Percentiles rank a stretch among this genome's conserved stretches.
Conservation (phyloP, 1,140 invertebrate species). For the Drosophila novamexicana region DNA sequence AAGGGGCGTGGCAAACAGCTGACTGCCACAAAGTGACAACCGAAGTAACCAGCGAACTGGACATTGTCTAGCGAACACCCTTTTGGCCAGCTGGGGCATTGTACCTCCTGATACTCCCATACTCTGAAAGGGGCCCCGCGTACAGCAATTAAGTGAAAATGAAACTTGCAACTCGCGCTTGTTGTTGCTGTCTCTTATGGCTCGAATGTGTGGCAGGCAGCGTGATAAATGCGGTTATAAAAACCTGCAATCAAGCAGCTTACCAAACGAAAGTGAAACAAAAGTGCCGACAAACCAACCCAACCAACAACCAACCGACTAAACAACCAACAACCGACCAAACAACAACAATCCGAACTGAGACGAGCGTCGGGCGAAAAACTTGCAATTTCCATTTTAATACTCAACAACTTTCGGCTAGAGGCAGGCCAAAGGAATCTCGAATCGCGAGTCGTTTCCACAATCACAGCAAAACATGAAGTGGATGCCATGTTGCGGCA, state of each 20-base stretch:
- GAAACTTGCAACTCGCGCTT: conserved; percentile 51
- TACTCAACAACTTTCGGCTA: conserved; percentile 82
- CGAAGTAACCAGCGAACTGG: background rate
- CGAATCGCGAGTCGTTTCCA: conserved; percentile 23
- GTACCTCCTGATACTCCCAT: background rate
- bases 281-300: conserved; percentile 61
- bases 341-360: conserved; percentile 15
- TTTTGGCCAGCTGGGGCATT: conserved; percentile 2
- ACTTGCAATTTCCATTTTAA: conserved; percentile 83
- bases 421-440: conserved; percentile 61
- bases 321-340: conserved; percentile 9
- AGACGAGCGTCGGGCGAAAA: conserved; percentile 59
- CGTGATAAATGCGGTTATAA: conserved; percentile 77
- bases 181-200: conserved; percentile 35
- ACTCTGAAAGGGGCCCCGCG: background rate
- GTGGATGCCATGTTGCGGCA: conserved; percentile 15
- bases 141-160: conserved; percentile 64
- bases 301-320: background rate
- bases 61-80: background rate
- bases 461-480: conserved; percentile 35
- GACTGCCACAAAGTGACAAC: background rate
- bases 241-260: conserved; percentile 73
- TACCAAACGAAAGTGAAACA: conserved; percentile 79
- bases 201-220: conserved; percentile 70
- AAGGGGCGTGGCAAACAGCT: conserved; percentile 3